Evolutionary conservation across 1,140 invertebrate genomes (phyloP), one percentile per base, ranked within the genome.

Genomic region (Pteromalus puparum): DNA sequence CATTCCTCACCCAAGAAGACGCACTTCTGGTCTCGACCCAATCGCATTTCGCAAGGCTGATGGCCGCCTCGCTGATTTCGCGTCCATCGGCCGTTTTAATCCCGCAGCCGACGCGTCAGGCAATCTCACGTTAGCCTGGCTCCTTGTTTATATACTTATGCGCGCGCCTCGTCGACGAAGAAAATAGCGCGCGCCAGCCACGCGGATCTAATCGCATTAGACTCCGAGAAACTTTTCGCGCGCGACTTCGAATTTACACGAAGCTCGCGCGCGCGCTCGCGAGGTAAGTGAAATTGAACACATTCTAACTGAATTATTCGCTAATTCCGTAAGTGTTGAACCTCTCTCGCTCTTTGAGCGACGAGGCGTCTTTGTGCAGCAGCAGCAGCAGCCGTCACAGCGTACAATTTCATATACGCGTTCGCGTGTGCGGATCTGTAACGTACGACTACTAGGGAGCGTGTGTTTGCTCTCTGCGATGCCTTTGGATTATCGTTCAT

Each of bases 271-370:
- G 24, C 12, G 46, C 9, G 15, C 26, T 4, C 46, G 24, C 12
- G 46, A 72, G 38, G 10, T 61, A 81, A 81, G 68, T 81, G 79
- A 81, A 81, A 81, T 81, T 81, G 70, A 74, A 82, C 70, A 26
- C 70, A 48, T 61, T 75, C 38, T 82, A 82, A 82, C 73, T 75
- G 73, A 75, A 82, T 82, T 82, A 82, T 82, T 82, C 61, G 61
- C 72, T 82, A 13, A 82, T 82, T 65, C 24, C 81, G 30, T 82
- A 75, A 82, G 70, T 82, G 80, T 68, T 28, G 48, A n/a, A 21
- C 9, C n/a, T 3, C 72, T 28, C 30, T 24, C 28, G 42, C 74
- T 30, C 38, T 21, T 0, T 21, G 42, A 24, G 42, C 42, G 74
- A 28, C 28, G 28, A 13, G 70, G 18, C 6, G 21, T 61, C 53